A percentile compares a stretch with the other conserved stretches of the same genome.
These are phyloP conservation scores for Aproaerema taeniolella DNA, from an alignment of 2,888 invertebrate genomes.

Conservation along the genomic window DNA sequence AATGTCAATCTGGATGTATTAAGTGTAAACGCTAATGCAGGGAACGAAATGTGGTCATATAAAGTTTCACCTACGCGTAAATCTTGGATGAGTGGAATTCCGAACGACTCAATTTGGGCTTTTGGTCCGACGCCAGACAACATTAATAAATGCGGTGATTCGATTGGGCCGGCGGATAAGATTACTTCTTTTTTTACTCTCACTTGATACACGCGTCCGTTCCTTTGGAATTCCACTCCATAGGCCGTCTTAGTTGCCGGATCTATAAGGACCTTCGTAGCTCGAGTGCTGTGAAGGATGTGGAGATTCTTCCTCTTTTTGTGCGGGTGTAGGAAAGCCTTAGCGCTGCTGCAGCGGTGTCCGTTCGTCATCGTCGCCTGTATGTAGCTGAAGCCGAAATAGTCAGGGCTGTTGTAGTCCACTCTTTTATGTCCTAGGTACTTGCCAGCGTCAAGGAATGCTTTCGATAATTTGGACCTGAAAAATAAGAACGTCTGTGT, in stretches of 20 bases:
- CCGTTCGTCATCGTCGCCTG: constrained; percentile 70
- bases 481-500: constrained; percentile 2
- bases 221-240: constrained; percentile 53
- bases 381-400: constrained; percentile 76
- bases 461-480: constrained; percentile 77
- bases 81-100: constrained; percentile 79
- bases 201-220: constrained; percentile 61
- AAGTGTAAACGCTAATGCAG: constrained; percentile 72
- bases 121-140: constrained; percentile 81
- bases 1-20: constrained; percentile 57
- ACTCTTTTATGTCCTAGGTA: constrained; percentile 80
- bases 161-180: constrained; percentile 85
- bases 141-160: constrained; percentile 86
- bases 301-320: constrained; percentile 76
- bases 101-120: constrained; percentile 73
- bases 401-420: constrained; percentile 83
- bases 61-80: constrained; percentile 82
- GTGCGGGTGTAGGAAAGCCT: constrained; percentile 76
- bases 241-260: constrained; percentile 62
- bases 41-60: constrained; percentile 81
- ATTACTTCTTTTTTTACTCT: constrained; percentile 74
- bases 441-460: constrained; percentile 80
- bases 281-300: constrained; percentile 72
- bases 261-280: constrained; percentile 77
- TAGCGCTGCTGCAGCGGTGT: constrained; percentile 71